Evolutionary conservation across 2,888 invertebrate species (phyloP), one percentile per base, ranked within the genome.

Genomic region (Lochmaea capreae): DNA sequence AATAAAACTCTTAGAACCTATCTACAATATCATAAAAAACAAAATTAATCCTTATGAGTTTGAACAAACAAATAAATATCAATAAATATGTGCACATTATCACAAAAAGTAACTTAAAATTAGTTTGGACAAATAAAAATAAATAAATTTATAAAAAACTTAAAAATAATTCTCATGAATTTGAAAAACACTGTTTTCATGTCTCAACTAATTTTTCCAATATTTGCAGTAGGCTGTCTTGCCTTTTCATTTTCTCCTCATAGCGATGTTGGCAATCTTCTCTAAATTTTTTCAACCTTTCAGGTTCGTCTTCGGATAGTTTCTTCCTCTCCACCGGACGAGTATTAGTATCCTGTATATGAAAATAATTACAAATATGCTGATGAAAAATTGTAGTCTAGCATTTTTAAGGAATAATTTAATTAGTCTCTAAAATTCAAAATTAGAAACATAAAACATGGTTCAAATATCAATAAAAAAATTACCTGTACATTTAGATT

Each of bases 231-330:
- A 65, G 65, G 49, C 22, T 65, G 18, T 65, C 65, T 52, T 65
- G 65, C 49, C 65, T 52, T 65, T 65, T 11, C 65, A 65, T 65
- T 43, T 49, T 65, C 14, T 65, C 65, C 26, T 65, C 65, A 46
- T 65, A 52, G n/a, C 65, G 49, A 18, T 65, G 1, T 22, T 65
- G 65, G 49, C 65, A 65, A 65, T 65, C 65, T 26, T 46, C 65
- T 43, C 65, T 46, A 10, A 65, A 65, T 52, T 65, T 65, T 46
- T 49, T 65, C 11, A 65, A 65, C 65, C 65, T 52, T n/a, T 22
- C 26, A 22, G 63, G 63, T 12, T 43, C 43, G 10, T 43, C 43
- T 43, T 10, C 6, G 12, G 43, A 43, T 12, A 1, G 43, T 43
- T 43, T 43, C 43, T 43, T 43, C 12, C 43, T 43, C 12, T 43